Conservation (phyloP, 2,113 vertebrate species). For the Erythrolamprus reginae region DNA sequence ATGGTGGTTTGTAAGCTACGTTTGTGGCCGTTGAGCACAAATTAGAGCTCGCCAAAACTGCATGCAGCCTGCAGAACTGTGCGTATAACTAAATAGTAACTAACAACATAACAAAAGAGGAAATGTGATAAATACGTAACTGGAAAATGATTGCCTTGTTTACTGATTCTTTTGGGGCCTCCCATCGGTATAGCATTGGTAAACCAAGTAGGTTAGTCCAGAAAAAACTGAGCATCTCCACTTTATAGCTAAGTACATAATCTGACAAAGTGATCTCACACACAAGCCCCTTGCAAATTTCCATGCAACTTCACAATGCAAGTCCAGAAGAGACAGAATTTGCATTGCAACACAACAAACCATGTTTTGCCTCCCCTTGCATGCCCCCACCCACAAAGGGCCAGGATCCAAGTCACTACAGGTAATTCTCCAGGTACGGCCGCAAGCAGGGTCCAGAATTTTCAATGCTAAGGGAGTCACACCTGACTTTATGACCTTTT, state of each 20-base stretch:
- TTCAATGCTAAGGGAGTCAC: not conserved
- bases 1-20: not conserved
- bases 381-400: not conserved
- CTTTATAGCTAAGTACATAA: not conserved
- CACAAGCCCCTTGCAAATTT: not conserved
- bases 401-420: not conserved
- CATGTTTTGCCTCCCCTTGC: not conserved
- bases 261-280: not conserved
- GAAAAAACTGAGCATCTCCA: not conserved
- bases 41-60: not conserved
- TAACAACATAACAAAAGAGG: not conserved
- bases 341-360: not conserved
- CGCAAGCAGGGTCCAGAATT: not conserved
- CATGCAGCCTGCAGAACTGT: not conserved
- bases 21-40: not conserved
- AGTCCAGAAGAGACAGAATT: not conserved
- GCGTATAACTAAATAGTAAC: not conserved
- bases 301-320: not conserved
- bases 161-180: not conserved
- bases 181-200: not conserved
- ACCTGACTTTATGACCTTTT: not conserved
- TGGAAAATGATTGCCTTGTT: not conserved
- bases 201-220: not conserved
- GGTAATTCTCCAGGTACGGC: not conserved
- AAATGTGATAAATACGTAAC: not conserved